phyloP scores from a whole-genome alignment of 2,888 invertebrate genomes.

The Eulithis testata region DNA sequence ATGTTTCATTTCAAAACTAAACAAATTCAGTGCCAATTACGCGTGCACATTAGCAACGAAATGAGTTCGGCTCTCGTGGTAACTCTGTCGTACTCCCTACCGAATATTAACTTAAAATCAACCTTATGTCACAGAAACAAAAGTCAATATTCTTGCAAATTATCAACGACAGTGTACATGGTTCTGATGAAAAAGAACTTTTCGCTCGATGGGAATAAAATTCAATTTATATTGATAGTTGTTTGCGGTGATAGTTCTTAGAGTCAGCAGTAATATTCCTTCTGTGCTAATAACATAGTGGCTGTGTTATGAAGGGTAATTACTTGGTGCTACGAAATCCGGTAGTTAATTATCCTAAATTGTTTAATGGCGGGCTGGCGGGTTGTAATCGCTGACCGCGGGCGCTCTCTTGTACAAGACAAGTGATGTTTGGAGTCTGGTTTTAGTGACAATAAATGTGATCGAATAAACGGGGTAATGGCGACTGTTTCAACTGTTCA shows the following conservation, averaged over 20 bases:
- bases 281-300: slow-evolving; percentile 63
- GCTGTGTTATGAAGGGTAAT: slow-evolving; percentile 80
- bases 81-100: slow-evolving; percentile 1
- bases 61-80: slow-evolving; percentile 62
- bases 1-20: slow-evolving; percentile 45
- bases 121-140: neutral
- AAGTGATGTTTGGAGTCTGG: slow-evolving; percentile 16
- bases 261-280: neutral
- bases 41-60: slow-evolving; percentile 66
- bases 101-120: neutral
- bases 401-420: slow-evolving; percentile 27
- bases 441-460: slow-evolving; percentile 14
- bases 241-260: neutral
- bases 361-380: slow-evolving; percentile 79
- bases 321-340: slow-evolving; percentile 76
- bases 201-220: neutral
- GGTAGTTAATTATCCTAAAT: slow-evolving; percentile 85
- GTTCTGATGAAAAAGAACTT: neutral
- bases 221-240: neutral
- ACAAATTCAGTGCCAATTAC: slow-evolving; percentile 71
- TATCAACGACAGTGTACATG: neutral
- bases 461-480: neutral
- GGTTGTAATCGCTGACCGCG: slow-evolving; percentile 56
- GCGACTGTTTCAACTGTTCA: too few relatives aligned
- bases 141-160: neutral